Evolutionary conservation across 2,797 vertebrate species (phyloP).

Genomic region (Anas bernieri): DNA sequence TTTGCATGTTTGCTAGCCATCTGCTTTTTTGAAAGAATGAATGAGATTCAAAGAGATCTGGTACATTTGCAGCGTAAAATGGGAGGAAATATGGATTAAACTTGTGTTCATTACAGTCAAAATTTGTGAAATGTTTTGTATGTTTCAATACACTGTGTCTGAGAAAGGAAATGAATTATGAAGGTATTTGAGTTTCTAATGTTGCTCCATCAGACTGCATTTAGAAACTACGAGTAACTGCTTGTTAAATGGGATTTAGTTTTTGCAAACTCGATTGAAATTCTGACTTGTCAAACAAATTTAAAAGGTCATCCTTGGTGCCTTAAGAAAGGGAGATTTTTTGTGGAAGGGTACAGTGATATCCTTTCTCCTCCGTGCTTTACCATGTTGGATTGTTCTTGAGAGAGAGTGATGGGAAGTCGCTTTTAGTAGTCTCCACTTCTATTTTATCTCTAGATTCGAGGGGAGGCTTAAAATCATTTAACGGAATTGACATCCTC

Average conservation of each 20-base stretch:
- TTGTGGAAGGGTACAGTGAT: not conserved
- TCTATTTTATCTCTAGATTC: not conserved
- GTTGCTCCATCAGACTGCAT: not conserved
- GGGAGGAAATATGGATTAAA: not conserved
- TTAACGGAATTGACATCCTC: not conserved
- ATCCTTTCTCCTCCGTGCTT: rapidly evolving
- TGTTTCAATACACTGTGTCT: not conserved
- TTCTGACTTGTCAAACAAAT: not conserved
- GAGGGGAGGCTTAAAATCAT: not conserved
- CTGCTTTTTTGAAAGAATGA: not conserved
- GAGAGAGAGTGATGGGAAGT: too few relatives aligned
- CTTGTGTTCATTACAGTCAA: not conserved
- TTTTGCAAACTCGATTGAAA: not conserved
- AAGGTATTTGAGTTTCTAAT: not conserved
- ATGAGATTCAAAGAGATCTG: not conserved
- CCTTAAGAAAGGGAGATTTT: not conserved
- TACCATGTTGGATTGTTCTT: not conserved
- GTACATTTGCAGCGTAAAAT: not conserved
- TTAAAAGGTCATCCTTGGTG: not conserved
- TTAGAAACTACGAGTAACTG: not conserved
- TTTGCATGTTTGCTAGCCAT: rapidly evolving
- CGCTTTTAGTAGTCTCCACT: not conserved
- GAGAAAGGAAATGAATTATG: not conserved
- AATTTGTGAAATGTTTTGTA: not conserved
- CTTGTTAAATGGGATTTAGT: not conserved